Conservation (phyloP, 2,797 vertebrate genomes). For the Sebastes kiyomatsui region DNA sequence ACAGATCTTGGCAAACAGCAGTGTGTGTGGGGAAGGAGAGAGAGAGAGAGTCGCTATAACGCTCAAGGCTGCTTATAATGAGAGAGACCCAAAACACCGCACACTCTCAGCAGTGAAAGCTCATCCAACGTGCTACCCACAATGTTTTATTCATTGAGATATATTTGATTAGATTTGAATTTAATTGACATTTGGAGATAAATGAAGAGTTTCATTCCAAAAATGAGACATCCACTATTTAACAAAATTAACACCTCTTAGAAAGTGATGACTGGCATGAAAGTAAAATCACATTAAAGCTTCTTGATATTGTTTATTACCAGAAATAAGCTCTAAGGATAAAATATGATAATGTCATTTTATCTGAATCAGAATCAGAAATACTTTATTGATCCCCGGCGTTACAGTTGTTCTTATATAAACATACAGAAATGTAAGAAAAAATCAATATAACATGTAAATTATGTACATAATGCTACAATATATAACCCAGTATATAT, state of each 20-base stretch:
- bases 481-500: too few species aligned
- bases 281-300: slow-evolving; percentile 34
- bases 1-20: slow-evolving; percentile 16
- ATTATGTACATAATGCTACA: too few species aligned
- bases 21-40: slow-evolving; percentile 2
- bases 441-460: too few species aligned
- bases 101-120: slow-evolving; percentile 39
- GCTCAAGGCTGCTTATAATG: slow-evolving; percentile 51
- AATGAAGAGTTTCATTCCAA: slow-evolving; percentile 56
- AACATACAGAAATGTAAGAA: too few species aligned
- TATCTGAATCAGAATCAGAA: too few species aligned
- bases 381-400: too few species aligned
- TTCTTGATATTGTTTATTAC: neutral
- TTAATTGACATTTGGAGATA: slow-evolving; percentile 71
- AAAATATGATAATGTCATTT: neutral
- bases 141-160: slow-evolving; percentile 74
- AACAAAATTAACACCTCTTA: slow-evolving; percentile 76
- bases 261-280: slow-evolving; percentile 67
- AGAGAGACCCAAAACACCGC: slow-evolving; percentile 28
- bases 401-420: too few species aligned
- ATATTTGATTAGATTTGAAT: slow-evolving; percentile 71
- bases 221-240: slow-evolving; percentile 57
- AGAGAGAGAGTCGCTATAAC: slow-evolving; percentile 14
- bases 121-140: slow-evolving; percentile 55
- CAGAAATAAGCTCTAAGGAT: neutral